Conservation (phyloP, 2,113 vertebrate genomes). For the Arvicanthis niloticus region DNA sequence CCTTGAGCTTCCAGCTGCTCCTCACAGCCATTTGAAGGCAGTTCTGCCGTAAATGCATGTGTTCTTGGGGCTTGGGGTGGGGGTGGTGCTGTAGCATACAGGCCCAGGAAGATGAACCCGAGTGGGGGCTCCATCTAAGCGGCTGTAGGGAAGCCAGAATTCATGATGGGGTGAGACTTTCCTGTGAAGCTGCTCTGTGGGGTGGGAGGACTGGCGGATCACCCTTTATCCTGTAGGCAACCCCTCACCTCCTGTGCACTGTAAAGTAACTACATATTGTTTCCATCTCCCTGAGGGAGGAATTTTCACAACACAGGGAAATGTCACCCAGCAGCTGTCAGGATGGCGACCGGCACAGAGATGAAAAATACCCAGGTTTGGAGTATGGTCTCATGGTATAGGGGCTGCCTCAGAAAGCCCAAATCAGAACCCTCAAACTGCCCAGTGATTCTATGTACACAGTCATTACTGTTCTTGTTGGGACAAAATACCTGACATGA, state of each 20-base stretch:
- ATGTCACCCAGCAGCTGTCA: no score
- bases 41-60: not conserved
- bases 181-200: not conserved
- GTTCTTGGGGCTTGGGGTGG: not conserved
- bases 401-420: not conserved
- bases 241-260: not conserved
- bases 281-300: not conserved
- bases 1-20: no score
- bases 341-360: no score
- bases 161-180: not conserved
- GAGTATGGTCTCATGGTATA: fast-evolving
- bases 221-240: not conserved
- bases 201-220: no score
- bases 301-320: not conserved
- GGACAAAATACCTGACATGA: not conserved
- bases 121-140: not conserved
- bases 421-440: not conserved
- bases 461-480: no score
- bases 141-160: not conserved
- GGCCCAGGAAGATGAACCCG: not conserved
- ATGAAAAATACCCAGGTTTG: not conserved
- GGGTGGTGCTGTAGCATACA: not conserved
- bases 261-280: not conserved
- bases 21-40: not conserved
- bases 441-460: no score